Evolutionary conservation across 2,113 vertebrate genomes (phyloP), one percentile per base, ranked within the genome.

Genomic region (Coreoperca whiteheadi): DNA sequence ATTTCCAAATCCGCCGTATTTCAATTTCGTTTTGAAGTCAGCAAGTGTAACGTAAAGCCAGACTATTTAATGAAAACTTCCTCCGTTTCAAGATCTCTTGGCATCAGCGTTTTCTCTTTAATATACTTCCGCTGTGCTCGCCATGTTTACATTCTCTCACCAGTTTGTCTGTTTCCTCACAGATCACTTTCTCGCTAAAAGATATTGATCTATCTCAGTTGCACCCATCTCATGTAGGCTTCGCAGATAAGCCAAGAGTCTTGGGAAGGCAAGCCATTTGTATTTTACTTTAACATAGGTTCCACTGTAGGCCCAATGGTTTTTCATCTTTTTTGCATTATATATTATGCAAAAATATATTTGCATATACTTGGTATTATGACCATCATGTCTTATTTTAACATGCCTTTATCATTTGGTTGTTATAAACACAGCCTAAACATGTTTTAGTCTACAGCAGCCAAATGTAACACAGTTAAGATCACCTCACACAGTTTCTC

Each of bases 331-430:
- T 43, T 72, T 65, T 18, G 8, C n/a, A 66, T 57, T 10, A n/a
- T n/a, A n/a, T n/a, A n/a, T 1, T 1, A 65, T 46, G 15, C 78
- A 73, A 43, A 78, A 73, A 32, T 69, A 3, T 48, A 28, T 75
- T 53, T 75, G 30, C 21, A 64, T 37, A 4, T 9, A 10, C 4
- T 10, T 56, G 6, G 21, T 37, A 4, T 8, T 23, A 11, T 37
- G 6, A 20, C 8, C 53, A 2, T n/a, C n/a, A 20, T 10, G 4
- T 4, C n/a, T 39, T 11, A 39, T 25, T 57, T 48, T 0, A 53
- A 23, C 16, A n/a, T 54, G 37, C 11, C 30, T 4, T 1, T 4
- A 23, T 28, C 4, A 4, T 59, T 68, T 53, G 12, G 4, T 1
- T 63, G 57, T 12, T 21, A 1, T 37, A 28, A 60, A n/a, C n/a